Evolutionary conservation across 2,113 vertebrate species (phyloP).

Genomic region (Callocephalon fimbriatum): DNA sequence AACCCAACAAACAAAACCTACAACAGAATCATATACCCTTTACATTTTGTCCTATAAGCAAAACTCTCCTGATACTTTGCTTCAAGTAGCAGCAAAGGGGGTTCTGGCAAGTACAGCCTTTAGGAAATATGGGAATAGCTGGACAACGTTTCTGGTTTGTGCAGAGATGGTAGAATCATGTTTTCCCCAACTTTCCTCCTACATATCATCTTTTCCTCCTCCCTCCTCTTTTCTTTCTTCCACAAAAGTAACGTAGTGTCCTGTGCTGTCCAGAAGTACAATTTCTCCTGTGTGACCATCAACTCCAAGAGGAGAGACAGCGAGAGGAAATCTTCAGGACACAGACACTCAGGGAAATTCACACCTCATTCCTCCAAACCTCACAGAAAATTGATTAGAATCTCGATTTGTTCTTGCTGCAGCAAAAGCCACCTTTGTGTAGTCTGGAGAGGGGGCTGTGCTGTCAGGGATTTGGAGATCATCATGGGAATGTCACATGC

Average conservation of each 20-base stretch:
- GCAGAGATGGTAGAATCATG: rapidly evolving
- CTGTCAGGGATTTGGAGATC: not conserved
- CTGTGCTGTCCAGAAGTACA: not conserved
- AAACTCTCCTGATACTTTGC: not conserved
- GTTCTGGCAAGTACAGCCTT: not conserved
- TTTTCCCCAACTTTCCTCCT: not conserved
- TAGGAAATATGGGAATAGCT: not conserved
- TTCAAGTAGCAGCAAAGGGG: not conserved
- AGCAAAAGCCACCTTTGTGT: not conserved
- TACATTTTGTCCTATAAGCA: not conserved
- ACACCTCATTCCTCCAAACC: not conserved
- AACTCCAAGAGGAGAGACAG: not conserved
- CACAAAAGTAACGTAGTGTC: not conserved
- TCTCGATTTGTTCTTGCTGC: not conserved
- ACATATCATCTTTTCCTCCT: not conserved
- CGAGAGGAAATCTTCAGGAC: not conserved
- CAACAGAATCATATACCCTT: not conserved
- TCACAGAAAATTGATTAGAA: not conserved
- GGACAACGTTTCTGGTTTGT: not conserved
- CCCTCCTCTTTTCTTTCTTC: not conserved
- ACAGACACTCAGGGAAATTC: not conserved
- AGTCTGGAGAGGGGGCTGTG: not conserved
- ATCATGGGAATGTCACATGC: not conserved
- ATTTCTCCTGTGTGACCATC: not conserved
- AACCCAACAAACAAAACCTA: not conserved